A percentile compares a stretch with the other conserved stretches of the same genome.
Conservation (phyloP, 2,888 invertebrate species). For the Trachelus iudaicus region DNA sequence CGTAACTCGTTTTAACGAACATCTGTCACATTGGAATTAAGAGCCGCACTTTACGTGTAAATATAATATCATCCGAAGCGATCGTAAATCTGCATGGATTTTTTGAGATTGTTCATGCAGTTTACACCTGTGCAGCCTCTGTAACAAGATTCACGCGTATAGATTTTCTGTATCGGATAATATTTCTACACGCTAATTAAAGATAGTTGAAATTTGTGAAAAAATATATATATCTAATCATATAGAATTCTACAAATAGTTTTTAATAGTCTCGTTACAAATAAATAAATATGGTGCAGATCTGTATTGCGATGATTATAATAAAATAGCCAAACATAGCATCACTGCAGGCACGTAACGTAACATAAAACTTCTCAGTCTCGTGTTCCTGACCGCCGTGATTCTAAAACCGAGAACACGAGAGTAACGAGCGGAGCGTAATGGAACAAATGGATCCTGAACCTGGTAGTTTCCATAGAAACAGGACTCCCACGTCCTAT, state of each 20-base stretch:
- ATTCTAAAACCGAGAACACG: constrained; percentile 13
- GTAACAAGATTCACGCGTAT: background rate
- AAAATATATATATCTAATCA: background rate
- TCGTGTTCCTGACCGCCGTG: background rate
- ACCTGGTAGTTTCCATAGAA: constrained; percentile 9
- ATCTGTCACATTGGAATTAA: background rate
- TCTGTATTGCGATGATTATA: too few species aligned
- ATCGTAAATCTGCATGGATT: background rate
- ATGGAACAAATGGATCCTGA: background rate
- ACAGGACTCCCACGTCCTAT: background rate
- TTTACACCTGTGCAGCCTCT: background rate
- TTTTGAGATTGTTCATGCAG: background rate
- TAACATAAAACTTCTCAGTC: background rate
- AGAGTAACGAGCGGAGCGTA: constrained; percentile 12
- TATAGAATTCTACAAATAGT: background rate
- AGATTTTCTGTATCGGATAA: background rate
- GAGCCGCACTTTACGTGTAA: background rate
- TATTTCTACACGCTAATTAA: background rate
- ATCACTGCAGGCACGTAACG: background rate
- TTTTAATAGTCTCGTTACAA: background rate
- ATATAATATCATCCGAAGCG: background rate
- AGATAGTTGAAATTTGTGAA: background rate
- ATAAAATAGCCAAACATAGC: too few species aligned
- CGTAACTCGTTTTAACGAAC: background rate
- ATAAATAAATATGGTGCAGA: too few species aligned